phyloP scores from a whole-genome alignment of 2,888 invertebrate genomes.

The Oasisia sp. region DNA sequence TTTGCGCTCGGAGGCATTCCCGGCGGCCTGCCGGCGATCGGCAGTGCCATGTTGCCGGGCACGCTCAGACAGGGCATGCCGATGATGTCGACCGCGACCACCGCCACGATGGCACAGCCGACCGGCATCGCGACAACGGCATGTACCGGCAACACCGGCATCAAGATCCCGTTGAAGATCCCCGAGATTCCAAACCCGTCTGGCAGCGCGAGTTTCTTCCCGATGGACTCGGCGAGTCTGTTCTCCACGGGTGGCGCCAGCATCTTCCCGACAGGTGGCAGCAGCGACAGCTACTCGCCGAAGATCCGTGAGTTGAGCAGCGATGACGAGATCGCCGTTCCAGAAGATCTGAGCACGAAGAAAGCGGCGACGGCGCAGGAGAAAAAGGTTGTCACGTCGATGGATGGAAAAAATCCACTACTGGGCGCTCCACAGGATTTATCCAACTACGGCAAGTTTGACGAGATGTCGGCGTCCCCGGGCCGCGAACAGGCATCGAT shows the following conservation, averaged over 20 bases:
- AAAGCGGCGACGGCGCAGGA: background rate
- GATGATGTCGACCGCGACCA: background rate
- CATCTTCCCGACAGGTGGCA: background rate
- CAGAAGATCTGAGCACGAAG: slow-evolving; percentile 38
- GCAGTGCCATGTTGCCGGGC: slow-evolving; percentile 4
- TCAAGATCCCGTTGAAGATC: slow-evolving; percentile 34
- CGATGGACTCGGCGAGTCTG: background rate
- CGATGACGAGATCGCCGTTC: slow-evolving; percentile 27
- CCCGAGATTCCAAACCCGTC: slow-evolving; percentile 30
- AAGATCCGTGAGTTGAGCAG: slow-evolving; percentile 18
- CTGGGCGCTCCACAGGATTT: background rate
- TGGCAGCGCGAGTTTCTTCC: slow-evolving; percentile 19
- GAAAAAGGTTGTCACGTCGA: background rate
- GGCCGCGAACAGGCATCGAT: background rate
- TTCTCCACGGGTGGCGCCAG: background rate
- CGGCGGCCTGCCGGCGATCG: slow-evolving; percentile 22
- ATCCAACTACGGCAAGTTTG: background rate
- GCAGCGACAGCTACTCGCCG: background rate
- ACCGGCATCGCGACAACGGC: slow-evolving; percentile 8
- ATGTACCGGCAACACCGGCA: slow-evolving; percentile 24
- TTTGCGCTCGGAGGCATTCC: slow-evolving; percentile 28
- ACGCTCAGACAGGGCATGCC: slow-evolving; percentile 6
- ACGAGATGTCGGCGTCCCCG: background rate
- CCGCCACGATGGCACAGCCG: background rate
- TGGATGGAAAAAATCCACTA: background rate